These are phyloP conservation scores for Amphipyra tragopoginis DNA, from an alignment of 2,888 invertebrate genomes.

Conservation along the genomic window DNA sequence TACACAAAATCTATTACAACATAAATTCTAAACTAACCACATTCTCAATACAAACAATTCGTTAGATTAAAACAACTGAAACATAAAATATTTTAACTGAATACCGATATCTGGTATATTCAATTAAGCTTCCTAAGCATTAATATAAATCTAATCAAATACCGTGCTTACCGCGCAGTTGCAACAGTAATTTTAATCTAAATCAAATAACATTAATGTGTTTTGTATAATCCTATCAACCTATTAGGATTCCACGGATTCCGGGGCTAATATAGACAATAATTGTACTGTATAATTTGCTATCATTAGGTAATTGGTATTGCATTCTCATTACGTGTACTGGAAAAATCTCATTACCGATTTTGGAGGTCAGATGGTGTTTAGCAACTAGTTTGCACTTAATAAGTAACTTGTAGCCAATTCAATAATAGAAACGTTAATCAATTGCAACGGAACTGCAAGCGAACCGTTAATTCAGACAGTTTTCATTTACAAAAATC, in stretches of 20 bases:
- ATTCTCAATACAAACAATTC: conserved; percentile 35
- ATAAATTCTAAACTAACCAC: conserved; percentile 48
- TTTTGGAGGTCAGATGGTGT: too few relatives aligned
- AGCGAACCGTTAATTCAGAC: too few relatives aligned
- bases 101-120: conserved; percentile 45
- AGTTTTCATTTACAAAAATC: too few relatives aligned
- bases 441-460: too few relatives aligned
- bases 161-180: conserved; percentile 32
- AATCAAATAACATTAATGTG: conserved; percentile 76
- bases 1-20: conserved; percentile 27
- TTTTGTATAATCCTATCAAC: conserved; percentile 74
- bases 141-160: conserved; percentile 55
- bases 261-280: conserved; percentile 28
- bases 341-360: too few relatives aligned
- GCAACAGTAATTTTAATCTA: conserved; percentile 65
- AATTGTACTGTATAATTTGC: conserved; percentile 22
- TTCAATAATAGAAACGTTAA: too few relatives aligned
- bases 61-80: conserved; percentile 49
- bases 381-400: too few relatives aligned
- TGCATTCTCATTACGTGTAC: too few relatives aligned
- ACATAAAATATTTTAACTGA: conserved; percentile 51
- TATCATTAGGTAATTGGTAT: conserved; percentile 5
- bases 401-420: too few relatives aligned
- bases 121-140: conserved; percentile 59
- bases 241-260: conserved; percentile 69